These are phyloP conservation scores for Perca fluviatilis DNA, from an alignment of 2,113 vertebrate species.

Conservation along the genomic window DNA sequence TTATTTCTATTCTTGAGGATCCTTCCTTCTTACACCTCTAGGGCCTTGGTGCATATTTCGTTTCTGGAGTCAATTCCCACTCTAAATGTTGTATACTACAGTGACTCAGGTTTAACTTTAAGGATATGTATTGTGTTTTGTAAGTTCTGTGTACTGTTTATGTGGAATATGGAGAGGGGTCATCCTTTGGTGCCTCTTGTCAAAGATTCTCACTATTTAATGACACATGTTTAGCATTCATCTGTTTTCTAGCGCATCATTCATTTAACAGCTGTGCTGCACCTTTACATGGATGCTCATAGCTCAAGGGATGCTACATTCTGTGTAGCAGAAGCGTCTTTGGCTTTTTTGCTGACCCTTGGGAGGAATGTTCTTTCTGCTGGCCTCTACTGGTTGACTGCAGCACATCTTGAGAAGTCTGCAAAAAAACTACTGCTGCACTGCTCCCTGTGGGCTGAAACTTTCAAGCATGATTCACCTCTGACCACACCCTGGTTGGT, in stretches of 20 bases:
- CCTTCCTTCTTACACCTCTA: not conserved
- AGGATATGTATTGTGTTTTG: not conserved
- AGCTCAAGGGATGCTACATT: not conserved
- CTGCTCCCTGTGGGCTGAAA: conserved; percentile 38
- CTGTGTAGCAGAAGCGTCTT: conserved; percentile 20
- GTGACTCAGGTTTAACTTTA: not conserved
- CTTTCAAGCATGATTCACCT: conserved; percentile 42
- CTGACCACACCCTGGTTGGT: conserved; percentile 57
- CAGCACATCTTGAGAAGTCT: not conserved
- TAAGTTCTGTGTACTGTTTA: not conserved
- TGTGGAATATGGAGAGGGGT: not conserved
- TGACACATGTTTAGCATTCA: not conserved
- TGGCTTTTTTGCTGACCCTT: conserved; percentile 26
- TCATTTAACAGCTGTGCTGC: not conserved
- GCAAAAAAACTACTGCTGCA: conserved; percentile 49
- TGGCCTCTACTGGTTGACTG: conserved; percentile 39
- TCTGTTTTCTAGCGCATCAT: not conserved
- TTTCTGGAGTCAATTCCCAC: not conserved
- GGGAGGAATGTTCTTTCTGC: conserved; percentile 19
- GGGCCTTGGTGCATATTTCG: not conserved
- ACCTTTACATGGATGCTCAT: not conserved
- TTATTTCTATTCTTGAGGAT: not conserved
- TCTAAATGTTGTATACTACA: not conserved
- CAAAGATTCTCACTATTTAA: not conserved
- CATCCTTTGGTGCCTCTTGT: not conserved